Conservation (phyloP, 2,797 vertebrate genomes). For the Acipenser ruthenus region DNA sequence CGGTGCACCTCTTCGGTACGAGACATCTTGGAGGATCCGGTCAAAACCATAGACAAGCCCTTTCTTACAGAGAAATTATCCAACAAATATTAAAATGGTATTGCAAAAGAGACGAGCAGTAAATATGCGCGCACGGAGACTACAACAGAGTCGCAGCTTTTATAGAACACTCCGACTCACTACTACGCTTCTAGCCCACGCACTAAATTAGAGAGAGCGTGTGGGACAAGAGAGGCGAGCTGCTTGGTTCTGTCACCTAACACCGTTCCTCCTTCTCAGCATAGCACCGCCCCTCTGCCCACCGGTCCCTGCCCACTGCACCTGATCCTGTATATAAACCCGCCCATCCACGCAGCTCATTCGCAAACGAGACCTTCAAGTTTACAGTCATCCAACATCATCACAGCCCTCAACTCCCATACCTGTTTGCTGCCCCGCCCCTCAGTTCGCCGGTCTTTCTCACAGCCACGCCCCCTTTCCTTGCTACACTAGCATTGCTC, state of each 20-base stretch:
- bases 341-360: too few species aligned
- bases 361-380: too few species aligned
- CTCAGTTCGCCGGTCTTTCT: conserved; percentile 13
- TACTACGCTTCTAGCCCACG: conserved; percentile 44
- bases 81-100: conserved; percentile 27
- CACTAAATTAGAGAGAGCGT: conserved; percentile 29
- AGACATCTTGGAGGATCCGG: conserved; percentile 77
- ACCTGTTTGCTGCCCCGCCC: conserved; percentile 16
- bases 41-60: conserved; percentile 61
- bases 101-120: conserved; percentile 10
- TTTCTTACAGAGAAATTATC: conserved; percentile 33
- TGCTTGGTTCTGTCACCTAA: conserved; percentile 11
- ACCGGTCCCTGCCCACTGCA: conserved; percentile 32
- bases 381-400: too few species aligned
- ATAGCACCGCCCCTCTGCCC: conserved; percentile 23
- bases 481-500: too few species aligned
- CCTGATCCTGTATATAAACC: too few species aligned
- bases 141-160: conserved; percentile 40
- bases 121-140: conserved; percentile 24
- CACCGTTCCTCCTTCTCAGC: conserved; percentile 17
- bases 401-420: too few species aligned
- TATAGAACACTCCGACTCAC: conserved; percentile 54
- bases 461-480: too few species aligned
- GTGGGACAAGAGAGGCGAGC: too few species aligned
- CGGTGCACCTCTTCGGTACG: conserved; percentile 94